Percentiles rank a stretch among this genome's conserved stretches.
These are phyloP conservation scores for Enteromius treurensis DNA, from an alignment of 2,797 vertebrate species.

Conservation along the genomic window DNA sequence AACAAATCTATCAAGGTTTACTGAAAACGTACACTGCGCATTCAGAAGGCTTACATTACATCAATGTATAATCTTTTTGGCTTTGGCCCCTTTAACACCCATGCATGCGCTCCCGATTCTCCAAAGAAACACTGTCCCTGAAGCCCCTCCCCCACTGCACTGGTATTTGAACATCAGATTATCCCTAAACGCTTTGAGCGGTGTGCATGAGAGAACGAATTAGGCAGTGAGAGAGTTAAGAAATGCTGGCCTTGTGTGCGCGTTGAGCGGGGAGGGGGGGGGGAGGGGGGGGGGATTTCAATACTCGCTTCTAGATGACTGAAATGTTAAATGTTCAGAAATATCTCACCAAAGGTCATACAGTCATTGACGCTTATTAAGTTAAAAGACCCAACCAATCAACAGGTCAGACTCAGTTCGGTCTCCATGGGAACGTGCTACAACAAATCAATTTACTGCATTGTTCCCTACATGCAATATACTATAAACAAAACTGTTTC, in stretches of 20 bases:
- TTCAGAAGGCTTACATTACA: background rate
- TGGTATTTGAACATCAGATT: slow-evolving; percentile 54
- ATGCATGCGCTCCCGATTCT: slow-evolving; percentile 3
- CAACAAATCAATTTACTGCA: slow-evolving; percentile 9
- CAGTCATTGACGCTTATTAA: background rate
- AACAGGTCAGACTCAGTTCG: slow-evolving; percentile 5
- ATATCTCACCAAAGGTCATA: slow-evolving; percentile 13
- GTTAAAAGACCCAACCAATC: background rate
- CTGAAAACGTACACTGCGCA: background rate
- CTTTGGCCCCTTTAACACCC: slow-evolving; percentile 22
- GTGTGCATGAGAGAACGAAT: slow-evolving; percentile 20
- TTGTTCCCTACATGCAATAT: background rate
- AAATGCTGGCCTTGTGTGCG: background rate
- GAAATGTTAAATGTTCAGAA: slow-evolving; percentile 12
- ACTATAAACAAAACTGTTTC: slow-evolving; percentile 1
- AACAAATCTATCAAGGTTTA: background rate
- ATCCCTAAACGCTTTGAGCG: slow-evolving; percentile 50
- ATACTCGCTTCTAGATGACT: background rate
- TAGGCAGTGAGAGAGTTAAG: slow-evolving; percentile 10
- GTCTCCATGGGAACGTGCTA: background rate
- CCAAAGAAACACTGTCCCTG: slow-evolving; percentile 15
- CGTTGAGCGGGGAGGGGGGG: no score
- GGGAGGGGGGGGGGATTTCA: background rate
- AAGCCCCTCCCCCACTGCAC: slow-evolving; percentile 46
- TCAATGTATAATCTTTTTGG: background rate